Conservation (phyloP, 2,888 invertebrate genomes). For the Drosophila birchii region DNA sequence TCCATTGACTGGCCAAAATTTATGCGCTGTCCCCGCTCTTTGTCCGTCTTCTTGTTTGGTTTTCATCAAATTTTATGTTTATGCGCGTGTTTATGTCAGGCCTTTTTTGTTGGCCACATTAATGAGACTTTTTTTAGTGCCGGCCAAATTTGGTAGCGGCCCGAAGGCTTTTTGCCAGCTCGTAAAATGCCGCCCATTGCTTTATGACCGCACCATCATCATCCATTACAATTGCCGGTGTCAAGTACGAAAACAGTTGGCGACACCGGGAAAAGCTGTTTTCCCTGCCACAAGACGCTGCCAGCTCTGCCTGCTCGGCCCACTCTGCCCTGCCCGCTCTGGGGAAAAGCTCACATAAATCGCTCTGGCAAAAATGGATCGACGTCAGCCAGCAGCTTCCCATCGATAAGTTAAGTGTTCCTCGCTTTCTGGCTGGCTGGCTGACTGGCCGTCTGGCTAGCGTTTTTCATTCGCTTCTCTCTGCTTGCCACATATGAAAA, state of each 20-base stretch:
- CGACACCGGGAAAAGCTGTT: slow-evolving; percentile 50
- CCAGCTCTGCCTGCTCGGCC: neutral
- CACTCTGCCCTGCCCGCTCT: neutral
- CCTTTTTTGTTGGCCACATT: slow-evolving; percentile 56
- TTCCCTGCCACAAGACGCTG: slow-evolving; percentile 6
- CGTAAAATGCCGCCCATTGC: slow-evolving; percentile 40
- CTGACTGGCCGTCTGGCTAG: neutral
- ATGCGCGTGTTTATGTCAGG: slow-evolving; percentile 56
- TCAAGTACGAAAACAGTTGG: neutral
- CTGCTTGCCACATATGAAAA: slow-evolving; percentile 68
- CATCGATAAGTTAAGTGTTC: slow-evolving; percentile 64
- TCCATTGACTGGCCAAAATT: slow-evolving; percentile 40
- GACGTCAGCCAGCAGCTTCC: slow-evolving; percentile 73
- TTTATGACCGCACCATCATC: slow-evolving; percentile 32
- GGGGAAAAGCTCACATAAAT: slow-evolving; percentile 55
- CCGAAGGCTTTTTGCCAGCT: slow-evolving; percentile 31
- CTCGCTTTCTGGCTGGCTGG: neutral
- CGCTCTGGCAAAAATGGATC: slow-evolving; percentile 62
- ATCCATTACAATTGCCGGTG: slow-evolving; percentile 26
- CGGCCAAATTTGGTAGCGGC: slow-evolving; percentile 64
- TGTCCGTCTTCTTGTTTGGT: slow-evolving; percentile 26
- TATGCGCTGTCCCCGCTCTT: slow-evolving; percentile 31
- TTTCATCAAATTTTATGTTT: slow-evolving; percentile 47
- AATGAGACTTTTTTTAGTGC: slow-evolving; percentile 55
- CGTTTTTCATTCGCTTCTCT: slow-evolving; percentile 17